Conservation (phyloP, 2,888 invertebrate genomes). For the Chymomyza procnemis region DNA sequence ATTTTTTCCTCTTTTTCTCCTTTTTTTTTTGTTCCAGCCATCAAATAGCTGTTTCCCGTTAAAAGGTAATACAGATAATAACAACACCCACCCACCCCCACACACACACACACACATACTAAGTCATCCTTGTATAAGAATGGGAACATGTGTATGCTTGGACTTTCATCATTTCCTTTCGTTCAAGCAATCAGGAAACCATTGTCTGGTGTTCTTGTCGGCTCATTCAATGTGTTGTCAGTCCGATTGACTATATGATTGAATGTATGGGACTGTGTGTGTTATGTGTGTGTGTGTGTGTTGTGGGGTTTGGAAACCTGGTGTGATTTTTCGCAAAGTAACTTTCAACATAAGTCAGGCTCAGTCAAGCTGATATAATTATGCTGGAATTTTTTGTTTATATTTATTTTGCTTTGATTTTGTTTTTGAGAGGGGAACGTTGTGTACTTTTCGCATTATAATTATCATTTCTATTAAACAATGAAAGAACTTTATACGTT, state of each 20-base stretch:
- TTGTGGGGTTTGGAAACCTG: neutral
- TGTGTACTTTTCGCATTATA: too few relatives aligned
- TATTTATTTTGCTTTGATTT: neutral
- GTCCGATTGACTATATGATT: conserved; percentile 65
- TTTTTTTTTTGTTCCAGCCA: too few relatives aligned
- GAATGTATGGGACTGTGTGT: conserved; percentile 36
- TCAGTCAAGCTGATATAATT: neutral
- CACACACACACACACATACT: neutral
- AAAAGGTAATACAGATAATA: conserved; percentile 18
- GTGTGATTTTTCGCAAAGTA: neutral
- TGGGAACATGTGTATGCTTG: neutral
- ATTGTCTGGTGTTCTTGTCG: conserved; percentile 51
- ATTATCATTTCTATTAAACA: too few relatives aligned
- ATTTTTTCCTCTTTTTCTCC: neutral
- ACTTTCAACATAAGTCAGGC: neutral
- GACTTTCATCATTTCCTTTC: conserved; percentile 51
- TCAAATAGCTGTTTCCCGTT: conserved; percentile 26
- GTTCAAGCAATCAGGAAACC: conserved; percentile 58
- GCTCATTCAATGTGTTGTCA: conserved; percentile 32
- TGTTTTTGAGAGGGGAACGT: too few relatives aligned
- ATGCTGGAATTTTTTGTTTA: neutral
- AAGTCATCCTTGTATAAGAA: neutral
- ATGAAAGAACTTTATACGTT: too few relatives aligned
- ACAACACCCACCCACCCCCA: neutral
- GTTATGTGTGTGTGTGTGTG: conserved; percentile 10